Percentiles rank a stretch among this genome's conserved stretches.
Evolutionary conservation across 2,113 vertebrate genomes (phyloP).

Genomic region (Dicerorhinus sumatrensis): DNA sequence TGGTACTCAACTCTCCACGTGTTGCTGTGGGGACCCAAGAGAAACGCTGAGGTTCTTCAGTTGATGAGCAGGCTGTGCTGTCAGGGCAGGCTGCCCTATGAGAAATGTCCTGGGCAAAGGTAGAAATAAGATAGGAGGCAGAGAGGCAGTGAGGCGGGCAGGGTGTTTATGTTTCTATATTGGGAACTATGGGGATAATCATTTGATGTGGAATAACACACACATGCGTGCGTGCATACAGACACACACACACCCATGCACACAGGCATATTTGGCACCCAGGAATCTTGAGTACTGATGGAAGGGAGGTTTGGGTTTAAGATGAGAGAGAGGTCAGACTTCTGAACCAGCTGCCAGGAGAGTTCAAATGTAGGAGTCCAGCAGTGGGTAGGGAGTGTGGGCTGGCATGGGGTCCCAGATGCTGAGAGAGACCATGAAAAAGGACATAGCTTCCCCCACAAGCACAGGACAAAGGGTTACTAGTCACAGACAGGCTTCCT

Average conservation of each 20-base stretch:
- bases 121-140: neutral
- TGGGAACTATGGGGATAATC: neutral
- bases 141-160: neutral
- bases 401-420: neutral
- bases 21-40: neutral
- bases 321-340: neutral
- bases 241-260: fast-evolving
- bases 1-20: neutral
- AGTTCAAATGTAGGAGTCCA: neutral
- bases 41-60: fast-evolving
- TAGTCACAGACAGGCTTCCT: neutral
- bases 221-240: neutral
- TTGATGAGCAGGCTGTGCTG: neutral
- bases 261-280: neutral
- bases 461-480: neutral
- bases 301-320: neutral
- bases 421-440: neutral
- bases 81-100: neutral
- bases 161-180: neutral
- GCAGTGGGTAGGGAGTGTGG: neutral
- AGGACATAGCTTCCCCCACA: neutral
- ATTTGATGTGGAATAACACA: neutral
- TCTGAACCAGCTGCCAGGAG: neutral
- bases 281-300: neutral
- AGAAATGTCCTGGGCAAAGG: neutral